Conservation (phyloP, 2,888 invertebrate genomes). For the Drosophila aldrichi region DNA sequence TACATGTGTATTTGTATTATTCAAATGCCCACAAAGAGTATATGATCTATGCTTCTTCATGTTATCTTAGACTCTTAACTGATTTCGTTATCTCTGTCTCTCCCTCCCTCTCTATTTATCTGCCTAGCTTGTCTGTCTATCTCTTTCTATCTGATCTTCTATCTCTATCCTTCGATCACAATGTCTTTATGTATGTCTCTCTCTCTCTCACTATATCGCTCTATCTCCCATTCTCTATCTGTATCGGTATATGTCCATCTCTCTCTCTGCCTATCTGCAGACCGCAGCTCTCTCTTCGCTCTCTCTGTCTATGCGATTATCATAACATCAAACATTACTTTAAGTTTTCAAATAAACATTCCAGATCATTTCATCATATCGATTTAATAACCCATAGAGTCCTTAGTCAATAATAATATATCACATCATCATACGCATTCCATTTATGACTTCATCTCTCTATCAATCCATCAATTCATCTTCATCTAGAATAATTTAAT, state of each 20-base stretch:
- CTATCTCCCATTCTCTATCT: not conserved
- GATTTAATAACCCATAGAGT: not conserved
- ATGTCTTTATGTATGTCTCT: not conserved
- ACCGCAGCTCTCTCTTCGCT: too few relatives aligned
- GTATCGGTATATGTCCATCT: too few relatives aligned
- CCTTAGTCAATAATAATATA: not conserved
- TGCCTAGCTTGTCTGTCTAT: too few relatives aligned
- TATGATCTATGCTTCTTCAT: not conserved
- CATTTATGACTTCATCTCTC: constrained; percentile 12
- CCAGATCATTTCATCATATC: not conserved
- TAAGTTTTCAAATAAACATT: not conserved
- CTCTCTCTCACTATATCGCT: not conserved
- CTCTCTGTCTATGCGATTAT: too few relatives aligned
- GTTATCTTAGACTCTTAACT: too few relatives aligned
- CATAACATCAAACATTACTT: too few relatives aligned
- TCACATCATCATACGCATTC: not conserved
- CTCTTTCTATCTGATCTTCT: too few relatives aligned
- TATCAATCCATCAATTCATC: not conserved
- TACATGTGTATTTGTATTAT: not conserved
- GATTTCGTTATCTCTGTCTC: not conserved
- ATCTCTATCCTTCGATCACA: not conserved
- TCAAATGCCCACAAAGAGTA: not conserved
- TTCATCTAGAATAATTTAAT: constrained; percentile 23
- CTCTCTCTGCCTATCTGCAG: too few relatives aligned
- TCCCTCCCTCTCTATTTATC: not conserved